Evolutionary conservation across 2,888 invertebrate genomes (phyloP).

Genomic region (Microplitis deprimator): DNA sequence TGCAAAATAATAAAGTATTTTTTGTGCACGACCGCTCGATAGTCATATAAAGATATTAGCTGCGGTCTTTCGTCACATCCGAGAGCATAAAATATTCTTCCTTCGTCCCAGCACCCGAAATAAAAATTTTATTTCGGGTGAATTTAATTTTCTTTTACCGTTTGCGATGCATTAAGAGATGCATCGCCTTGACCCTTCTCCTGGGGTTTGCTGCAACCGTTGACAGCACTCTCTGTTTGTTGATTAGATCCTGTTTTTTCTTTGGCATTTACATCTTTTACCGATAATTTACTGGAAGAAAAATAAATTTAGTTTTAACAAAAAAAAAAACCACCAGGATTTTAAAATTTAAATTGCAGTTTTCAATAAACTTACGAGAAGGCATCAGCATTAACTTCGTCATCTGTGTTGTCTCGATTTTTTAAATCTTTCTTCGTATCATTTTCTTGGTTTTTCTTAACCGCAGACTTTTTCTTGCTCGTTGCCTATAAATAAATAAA

Average conservation of each 20-base stretch:
- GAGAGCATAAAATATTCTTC: constrained; percentile 52
- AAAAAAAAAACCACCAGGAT: constrained; percentile 12
- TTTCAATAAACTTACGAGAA: constrained; percentile 58
- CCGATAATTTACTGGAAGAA: constrained; percentile 55
- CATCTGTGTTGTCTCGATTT: constrained; percentile 63
- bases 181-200: constrained; percentile 66
- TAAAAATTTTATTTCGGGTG: not conserved
- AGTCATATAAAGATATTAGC: constrained; percentile 61
- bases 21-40: constrained; percentile 56
- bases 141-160: constrained; percentile 34
- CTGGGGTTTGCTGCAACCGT: constrained; percentile 59
- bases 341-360: not conserved
- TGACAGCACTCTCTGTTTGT: constrained; percentile 65
- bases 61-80: constrained; percentile 68
- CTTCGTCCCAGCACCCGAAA: not conserved
- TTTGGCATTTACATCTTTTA: constrained; percentile 57
- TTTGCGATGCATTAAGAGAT: constrained; percentile 55
- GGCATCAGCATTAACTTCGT: constrained; percentile 62
- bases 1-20: constrained; percentile 17
- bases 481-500: constrained; percentile 59
- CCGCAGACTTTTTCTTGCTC: constrained; percentile 63
- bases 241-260: constrained; percentile 57
- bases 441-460: constrained; percentile 64
- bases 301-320: constrained; percentile 10
- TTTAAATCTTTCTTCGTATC: constrained; percentile 62